Base-by-base conservation (phyloP, 2,113 vertebrate species). In the Hippocampus abdominalis region DNA sequence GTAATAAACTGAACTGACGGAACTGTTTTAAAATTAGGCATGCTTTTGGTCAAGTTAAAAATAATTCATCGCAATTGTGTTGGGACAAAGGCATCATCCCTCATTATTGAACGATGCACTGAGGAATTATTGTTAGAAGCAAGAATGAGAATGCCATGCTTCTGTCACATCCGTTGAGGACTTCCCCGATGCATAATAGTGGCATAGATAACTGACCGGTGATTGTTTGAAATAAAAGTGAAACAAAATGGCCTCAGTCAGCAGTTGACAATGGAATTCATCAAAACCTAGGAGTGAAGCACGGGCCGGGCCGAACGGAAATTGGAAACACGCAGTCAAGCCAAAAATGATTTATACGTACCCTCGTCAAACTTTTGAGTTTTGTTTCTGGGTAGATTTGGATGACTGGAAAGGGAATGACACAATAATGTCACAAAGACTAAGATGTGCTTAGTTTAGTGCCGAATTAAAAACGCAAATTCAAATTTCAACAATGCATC, bases 121-220 rank as follows among this genome's bases (percentile, higher is more conserved):
- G 57, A 78, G 71, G 79, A 79, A 70, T 79, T 81, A 79, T 80
- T 80, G 80, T 85, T 68, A 54, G 60, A 78, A 65, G 63, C 71
- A 81, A 74, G 72, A 69, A 73, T 74, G 71, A 68, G 74, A 64
- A 40, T 23, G 64, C 53, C 36, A 51, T 60, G 68, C 64, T 64
- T 68, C 72, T 74, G 27, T 78, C 77, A 73, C 3, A 1, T 83
- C 62, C 74, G 85, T 88, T 83, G 81, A 79, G 64, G 72, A 64
- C 46, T 84, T 80, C 78, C 76, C 42, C 67, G 8, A 23, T 25
- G n/a, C 40, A 44, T 7, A 44, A 64, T 42, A 42, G 36, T n/a
- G 39, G n/a, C 21, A 59, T 8, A 25, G 53, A 56, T 53, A 60
- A 61, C 13, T 62, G 36, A 62, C 32, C 11, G 39, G 11, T 12